Percentiles rank a stretch among this genome's conserved stretches.
phyloP scores from a whole-genome alignment of 2,113 vertebrate genomes.

The Chitala chitala region DNA sequence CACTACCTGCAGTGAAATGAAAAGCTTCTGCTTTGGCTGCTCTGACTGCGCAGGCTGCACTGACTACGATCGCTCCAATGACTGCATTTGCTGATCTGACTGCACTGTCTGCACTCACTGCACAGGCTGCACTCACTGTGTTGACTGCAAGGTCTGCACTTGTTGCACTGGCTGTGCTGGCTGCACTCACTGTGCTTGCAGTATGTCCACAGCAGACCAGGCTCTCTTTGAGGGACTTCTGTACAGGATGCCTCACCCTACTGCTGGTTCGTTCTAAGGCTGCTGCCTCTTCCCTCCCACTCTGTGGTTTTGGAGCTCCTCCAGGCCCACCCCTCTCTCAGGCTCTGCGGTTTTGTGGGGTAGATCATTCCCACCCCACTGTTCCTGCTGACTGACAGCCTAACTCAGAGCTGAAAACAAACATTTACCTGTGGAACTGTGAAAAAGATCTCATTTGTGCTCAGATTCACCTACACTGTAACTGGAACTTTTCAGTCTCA shows the following conservation, averaged over 20 bases:
- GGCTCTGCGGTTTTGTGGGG: constrained; percentile 74
- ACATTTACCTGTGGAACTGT: constrained; percentile 69
- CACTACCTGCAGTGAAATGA: too few species aligned
- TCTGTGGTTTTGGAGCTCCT: constrained; percentile 69
- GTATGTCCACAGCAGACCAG: not conserved
- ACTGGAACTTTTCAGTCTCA: not conserved
- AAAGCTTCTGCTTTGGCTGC: too few species aligned
- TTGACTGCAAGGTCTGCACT: too few species aligned
- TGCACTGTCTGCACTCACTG: too few species aligned
- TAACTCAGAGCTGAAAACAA: constrained; percentile 79
- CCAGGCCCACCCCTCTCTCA: constrained; percentile 57
- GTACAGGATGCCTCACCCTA: constrained; percentile 42
- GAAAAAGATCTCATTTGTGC: constrained; percentile 43
- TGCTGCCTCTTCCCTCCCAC: constrained; percentile 18
- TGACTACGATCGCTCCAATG: too few species aligned
- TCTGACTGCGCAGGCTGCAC: too few species aligned
- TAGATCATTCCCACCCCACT: constrained; percentile 70
- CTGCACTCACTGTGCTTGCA: not conserved
- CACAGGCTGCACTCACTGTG: too few species aligned
- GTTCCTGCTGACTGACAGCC: constrained; percentile 78
- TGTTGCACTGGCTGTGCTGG: too few species aligned
- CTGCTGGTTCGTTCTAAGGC: constrained; percentile 28
- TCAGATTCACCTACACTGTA: not conserved
- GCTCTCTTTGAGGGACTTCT: constrained; percentile 37
- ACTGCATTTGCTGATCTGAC: too few species aligned